Evolutionary conservation across 2,113 vertebrate genomes (phyloP).

Genomic region (Columba janthina): DNA sequence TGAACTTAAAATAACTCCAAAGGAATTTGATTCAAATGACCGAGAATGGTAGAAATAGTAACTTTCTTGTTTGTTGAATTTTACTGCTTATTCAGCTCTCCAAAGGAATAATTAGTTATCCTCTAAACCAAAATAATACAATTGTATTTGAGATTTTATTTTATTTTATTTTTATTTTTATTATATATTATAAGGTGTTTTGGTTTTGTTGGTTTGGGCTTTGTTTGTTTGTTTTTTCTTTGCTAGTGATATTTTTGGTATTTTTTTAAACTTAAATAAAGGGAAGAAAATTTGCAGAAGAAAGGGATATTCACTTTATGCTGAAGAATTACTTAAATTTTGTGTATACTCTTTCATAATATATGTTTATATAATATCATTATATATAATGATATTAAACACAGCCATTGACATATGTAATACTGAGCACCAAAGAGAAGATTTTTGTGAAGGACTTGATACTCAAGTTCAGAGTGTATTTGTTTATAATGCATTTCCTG

Average conservation of each 20-base stretch:
- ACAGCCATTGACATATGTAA: background rate
- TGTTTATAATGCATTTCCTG: background rate
- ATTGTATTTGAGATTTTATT: background rate
- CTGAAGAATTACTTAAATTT: background rate
- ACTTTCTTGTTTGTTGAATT: background rate
- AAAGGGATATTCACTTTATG: background rate
- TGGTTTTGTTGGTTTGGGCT: background rate
- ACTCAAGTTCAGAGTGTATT: background rate
- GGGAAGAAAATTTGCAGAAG: background rate
- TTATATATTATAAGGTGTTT: background rate
- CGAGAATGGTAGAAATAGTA: background rate
- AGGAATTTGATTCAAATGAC: background rate
- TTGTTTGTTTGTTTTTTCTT: background rate
- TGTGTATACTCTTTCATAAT: background rate
- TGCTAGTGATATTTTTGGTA: rapidly evolving
- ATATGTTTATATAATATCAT: background rate
- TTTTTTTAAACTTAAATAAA: background rate
- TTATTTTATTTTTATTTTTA: background rate
- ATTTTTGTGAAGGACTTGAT: background rate
- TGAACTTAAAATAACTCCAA: background rate
- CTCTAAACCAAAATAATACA: background rate
- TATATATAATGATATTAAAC: background rate
- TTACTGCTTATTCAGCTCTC: background rate
- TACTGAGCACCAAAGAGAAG: background rate
- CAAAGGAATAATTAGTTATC: background rate